Evolutionary conservation across 2,888 invertebrate species (phyloP).

Genomic region (Euplagia quadripunctaria): DNA sequence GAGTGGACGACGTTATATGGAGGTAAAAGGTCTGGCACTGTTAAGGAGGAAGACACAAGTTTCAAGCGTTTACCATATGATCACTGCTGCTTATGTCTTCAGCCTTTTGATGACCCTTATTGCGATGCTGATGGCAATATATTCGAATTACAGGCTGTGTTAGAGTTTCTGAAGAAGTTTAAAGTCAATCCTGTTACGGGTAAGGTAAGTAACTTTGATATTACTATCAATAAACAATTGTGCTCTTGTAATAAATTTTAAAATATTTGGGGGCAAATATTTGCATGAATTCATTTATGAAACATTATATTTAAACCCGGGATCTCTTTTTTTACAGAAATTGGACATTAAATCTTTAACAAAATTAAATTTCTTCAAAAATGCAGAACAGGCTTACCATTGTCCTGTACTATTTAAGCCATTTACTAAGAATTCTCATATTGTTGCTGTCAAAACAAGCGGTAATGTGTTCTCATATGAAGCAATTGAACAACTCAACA

Average conservation of each 20-base stretch:
- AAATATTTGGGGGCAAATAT: too few species aligned
- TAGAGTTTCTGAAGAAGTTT: slow-evolving; percentile 95
- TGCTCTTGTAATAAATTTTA: background rate
- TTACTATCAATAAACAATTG: background rate
- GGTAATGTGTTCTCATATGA: slow-evolving; percentile 99
- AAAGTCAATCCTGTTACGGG: slow-evolving; percentile 98
- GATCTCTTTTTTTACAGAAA: slow-evolving; percentile 82
- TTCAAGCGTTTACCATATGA: slow-evolving; percentile 97
- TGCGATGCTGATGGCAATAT: slow-evolving; percentile 96
- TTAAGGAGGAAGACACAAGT: slow-evolving; percentile 91
- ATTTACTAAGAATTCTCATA: slow-evolving; percentile 97
- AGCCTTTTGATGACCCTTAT: slow-evolving; percentile 97
- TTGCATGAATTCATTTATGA: too few species aligned
- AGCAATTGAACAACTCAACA: slow-evolving; percentile 98
- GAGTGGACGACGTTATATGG: slow-evolving; percentile 97
- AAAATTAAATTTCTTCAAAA: slow-evolving; percentile 96
- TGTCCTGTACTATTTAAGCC: slow-evolving; percentile 97
- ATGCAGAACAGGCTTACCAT: slow-evolving; percentile 93
- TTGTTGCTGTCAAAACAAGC: slow-evolving; percentile 95
- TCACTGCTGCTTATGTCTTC: slow-evolving; percentile 96
- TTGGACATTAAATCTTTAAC: slow-evolving; percentile 93
- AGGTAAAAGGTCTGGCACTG: slow-evolving; percentile 92
- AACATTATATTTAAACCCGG: background rate
- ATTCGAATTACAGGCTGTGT: slow-evolving; percentile 95
- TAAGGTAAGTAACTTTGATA: slow-evolving; percentile 82